A percentile compares a stretch with the other conserved stretches of the same genome.
These are phyloP conservation scores for Andrena fulva DNA, from an alignment of 2,888 invertebrate genomes.

Conservation along the genomic window DNA sequence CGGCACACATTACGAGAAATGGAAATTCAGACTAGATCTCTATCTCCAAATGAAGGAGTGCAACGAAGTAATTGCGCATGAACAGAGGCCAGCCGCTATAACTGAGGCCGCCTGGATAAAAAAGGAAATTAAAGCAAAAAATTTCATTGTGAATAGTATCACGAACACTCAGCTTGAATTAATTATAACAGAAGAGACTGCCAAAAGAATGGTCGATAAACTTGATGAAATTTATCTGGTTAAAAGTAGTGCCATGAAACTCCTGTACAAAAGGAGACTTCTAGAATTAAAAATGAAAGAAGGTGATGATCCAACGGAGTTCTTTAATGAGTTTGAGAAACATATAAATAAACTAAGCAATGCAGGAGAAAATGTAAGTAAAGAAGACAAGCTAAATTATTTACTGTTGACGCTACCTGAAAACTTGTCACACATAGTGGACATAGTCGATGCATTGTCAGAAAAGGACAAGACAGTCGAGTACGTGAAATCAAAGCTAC, in stretches of 20 bases:
- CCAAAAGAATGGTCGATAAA: constrained; percentile 21
- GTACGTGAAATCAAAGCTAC: constrained; percentile 26
- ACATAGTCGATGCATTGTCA: constrained; percentile 19
- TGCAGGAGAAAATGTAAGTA: constrained; percentile 1
- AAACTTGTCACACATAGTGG: constrained; percentile 9
- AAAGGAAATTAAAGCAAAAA: constrained; percentile 14
- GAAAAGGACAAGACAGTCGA: constrained; percentile 20
- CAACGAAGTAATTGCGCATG: neutral
- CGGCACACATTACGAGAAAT: constrained; percentile 1
- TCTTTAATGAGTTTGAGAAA: constrained; percentile 24
- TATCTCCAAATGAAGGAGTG: constrained; percentile 13
- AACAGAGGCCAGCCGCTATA: neutral
- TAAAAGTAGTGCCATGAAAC: constrained; percentile 9
- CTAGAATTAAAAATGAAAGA: constrained; percentile 19
- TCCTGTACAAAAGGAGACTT: constrained; percentile 20
- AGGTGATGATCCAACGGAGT: constrained; percentile 4
- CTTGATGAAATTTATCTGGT: constrained; percentile 16
- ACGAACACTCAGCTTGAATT: constrained; percentile 16
- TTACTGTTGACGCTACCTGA: constrained; percentile 6
- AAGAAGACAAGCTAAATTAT: constrained; percentile 28
- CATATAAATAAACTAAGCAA: constrained; percentile 15
- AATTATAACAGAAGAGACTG: neutral
- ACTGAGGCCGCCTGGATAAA: neutral
- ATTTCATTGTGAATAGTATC: neutral
- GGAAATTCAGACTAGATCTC: constrained; percentile 3